These are phyloP conservation scores for Tubulanus polymorphus DNA, from an alignment of 2,888 invertebrate genomes.

Conservation along the genomic window DNA sequence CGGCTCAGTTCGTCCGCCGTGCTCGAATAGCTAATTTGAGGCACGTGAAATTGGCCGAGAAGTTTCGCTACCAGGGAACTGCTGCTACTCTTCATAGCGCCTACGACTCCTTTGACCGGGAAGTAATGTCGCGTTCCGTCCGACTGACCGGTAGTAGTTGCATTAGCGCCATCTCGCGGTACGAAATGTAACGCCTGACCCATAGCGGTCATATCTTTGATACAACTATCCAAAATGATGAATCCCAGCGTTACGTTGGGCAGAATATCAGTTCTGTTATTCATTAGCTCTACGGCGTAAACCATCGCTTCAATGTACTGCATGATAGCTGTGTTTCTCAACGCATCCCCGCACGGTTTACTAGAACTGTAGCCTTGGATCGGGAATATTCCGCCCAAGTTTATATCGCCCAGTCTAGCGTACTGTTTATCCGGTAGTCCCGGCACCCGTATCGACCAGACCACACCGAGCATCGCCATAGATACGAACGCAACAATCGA, in stretches of 20 bases:
- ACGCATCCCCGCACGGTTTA: slow-evolving; percentile 16
- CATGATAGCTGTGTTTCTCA: slow-evolving; percentile 25
- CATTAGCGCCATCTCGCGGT: not conserved
- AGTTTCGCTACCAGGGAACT: slow-evolving; percentile 24
- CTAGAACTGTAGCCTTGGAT: slow-evolving; percentile 18
- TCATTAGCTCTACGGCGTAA: slow-evolving; percentile 29
- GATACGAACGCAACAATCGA: no score
- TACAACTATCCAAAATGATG: slow-evolving; percentile 34
- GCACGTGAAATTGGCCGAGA: slow-evolving; percentile 22
- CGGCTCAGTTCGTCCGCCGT: slow-evolving; percentile 22
- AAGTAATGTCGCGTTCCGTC: not conserved
- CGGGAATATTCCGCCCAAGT: slow-evolving; percentile 27
- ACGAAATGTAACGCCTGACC: slow-evolving; percentile 29
- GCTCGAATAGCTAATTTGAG: slow-evolving; percentile 27
- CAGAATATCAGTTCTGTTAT: slow-evolving; percentile 21
- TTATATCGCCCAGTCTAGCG: slow-evolving; percentile 22
- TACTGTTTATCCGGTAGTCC: slow-evolving; percentile 18
- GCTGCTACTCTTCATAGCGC: slow-evolving; percentile 24
- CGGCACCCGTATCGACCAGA: not conserved
- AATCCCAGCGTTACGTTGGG: slow-evolving; percentile 28
- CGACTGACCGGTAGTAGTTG: not conserved
- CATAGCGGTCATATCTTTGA: slow-evolving; percentile 30
- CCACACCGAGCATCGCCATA: no score
- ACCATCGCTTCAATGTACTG: slow-evolving; percentile 32
- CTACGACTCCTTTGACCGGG: slow-evolving; percentile 25